Conservation (phyloP, 2,888 invertebrate genomes). For the Hypselothyrea guttata region DNA sequence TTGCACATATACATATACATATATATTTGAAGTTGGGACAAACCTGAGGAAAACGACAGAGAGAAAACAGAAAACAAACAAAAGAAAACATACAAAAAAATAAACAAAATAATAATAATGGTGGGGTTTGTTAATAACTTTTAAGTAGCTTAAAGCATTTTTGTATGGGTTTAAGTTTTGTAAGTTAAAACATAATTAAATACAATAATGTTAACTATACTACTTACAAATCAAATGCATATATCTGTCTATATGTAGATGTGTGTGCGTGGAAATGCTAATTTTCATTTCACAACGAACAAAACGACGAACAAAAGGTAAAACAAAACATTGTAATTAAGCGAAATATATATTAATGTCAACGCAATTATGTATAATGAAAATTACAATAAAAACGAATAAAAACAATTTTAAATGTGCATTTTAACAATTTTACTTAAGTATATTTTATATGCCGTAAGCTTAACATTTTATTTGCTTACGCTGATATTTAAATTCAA, state of each 20-base stretch:
- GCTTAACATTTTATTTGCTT: too few relatives aligned
- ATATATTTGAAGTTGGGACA: constrained; percentile 32
- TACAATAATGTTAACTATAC: constrained; percentile 63
- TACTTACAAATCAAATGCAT: constrained; percentile 33
- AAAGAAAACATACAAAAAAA: constrained; percentile 45
- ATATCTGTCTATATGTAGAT: constrained; percentile 28
- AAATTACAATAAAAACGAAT: constrained; percentile 55
- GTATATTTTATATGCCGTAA: too few relatives aligned
- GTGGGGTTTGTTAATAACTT: constrained; percentile 65
- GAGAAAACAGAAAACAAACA: constrained; percentile 35
- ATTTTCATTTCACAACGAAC: constrained; percentile 45
- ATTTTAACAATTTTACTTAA: too few relatives aligned
- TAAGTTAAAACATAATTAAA: constrained; percentile 70
- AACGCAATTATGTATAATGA: constrained; percentile 46
- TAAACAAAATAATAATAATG: constrained; percentile 43
- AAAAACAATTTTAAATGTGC: constrained; percentile 16
- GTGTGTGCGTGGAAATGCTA: constrained; percentile 33
- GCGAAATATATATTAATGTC: constrained; percentile 43
- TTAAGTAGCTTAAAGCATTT: constrained; percentile 68
- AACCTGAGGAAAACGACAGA: constrained; percentile 18
- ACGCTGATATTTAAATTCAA: constrained; percentile 4
- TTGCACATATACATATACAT: constrained; percentile 42
- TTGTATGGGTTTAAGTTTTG: constrained; percentile 74
- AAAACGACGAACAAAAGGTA: constrained; percentile 39
- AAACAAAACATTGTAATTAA: constrained; percentile 47